Evolutionary conservation across 1,140 invertebrate species (phyloP).

Genomic region (Drosophila malerkotliana): DNA sequence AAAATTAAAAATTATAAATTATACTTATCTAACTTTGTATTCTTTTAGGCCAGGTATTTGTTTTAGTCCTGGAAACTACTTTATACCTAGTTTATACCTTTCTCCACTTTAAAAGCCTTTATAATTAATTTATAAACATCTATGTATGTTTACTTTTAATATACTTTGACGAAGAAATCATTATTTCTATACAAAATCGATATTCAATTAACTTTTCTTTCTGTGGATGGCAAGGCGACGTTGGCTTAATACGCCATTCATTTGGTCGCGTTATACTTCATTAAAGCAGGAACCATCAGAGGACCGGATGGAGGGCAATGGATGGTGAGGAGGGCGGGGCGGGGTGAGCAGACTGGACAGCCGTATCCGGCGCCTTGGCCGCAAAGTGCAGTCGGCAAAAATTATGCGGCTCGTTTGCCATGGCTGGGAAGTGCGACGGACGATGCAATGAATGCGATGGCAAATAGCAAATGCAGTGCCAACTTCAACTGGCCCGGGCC

Average conservation of each 20-base stretch:
- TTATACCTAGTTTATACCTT: neutral
- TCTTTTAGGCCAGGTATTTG: no score
- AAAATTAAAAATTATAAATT: neutral
- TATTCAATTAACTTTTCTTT: slow-evolving; percentile 6
- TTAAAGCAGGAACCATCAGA: slow-evolving; percentile 64
- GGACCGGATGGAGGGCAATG: slow-evolving; percentile 4
- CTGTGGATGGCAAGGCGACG: slow-evolving; percentile 63
- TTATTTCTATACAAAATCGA: neutral
- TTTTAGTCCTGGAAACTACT: neutral
- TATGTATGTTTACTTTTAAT: neutral
- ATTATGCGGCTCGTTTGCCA: slow-evolving; percentile 78
- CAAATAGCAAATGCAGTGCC: slow-evolving; percentile 55
- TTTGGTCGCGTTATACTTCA: slow-evolving; percentile 78
- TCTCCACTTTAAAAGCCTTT: neutral
- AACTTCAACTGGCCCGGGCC: slow-evolving; percentile 55
- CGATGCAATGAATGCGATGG: slow-evolving; percentile 32
- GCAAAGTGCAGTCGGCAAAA: slow-evolving; percentile 79
- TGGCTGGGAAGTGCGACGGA: slow-evolving; percentile 49
- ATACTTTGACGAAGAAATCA: neutral
- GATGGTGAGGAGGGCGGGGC: neutral
- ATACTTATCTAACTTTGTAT: no score
- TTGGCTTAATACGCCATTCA: slow-evolving; percentile 79
- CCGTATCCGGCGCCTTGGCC: slow-evolving; percentile 68
- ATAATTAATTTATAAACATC: neutral
- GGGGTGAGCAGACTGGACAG: neutral